phyloP scores from a whole-genome alignment of 2,888 invertebrate species.

The Pocota personata region DNA sequence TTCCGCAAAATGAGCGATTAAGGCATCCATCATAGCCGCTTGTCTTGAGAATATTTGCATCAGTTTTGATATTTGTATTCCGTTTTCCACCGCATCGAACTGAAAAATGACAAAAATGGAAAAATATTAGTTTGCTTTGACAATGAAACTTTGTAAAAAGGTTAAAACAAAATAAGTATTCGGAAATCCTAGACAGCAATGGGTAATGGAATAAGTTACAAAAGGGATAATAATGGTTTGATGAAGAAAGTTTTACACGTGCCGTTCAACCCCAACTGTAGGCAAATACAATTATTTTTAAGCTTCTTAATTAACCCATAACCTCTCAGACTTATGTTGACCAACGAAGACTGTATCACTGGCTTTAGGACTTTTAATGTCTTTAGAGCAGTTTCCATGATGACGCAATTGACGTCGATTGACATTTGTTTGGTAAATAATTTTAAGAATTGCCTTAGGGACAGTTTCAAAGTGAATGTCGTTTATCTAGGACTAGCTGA shows the following conservation, averaged over 20 bases:
- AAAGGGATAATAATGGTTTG: not conserved
- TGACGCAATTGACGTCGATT: not conserved
- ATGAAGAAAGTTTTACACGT: constrained; percentile 18
- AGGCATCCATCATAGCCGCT: constrained; percentile 93
- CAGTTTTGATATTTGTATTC: constrained; percentile 82
- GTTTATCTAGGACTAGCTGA: no score
- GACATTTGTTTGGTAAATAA: not conserved
- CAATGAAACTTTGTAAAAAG: not conserved
- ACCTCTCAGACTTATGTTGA: not conserved
- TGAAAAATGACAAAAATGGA: constrained; percentile 69
- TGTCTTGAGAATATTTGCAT: constrained; percentile 86
- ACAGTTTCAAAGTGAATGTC: no score
- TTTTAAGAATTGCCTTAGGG: no score
- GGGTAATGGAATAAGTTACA: not conserved
- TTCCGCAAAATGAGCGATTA: constrained; percentile 92
- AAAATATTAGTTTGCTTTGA: not conserved
- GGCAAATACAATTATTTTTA: not conserved
- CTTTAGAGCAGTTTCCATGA: not conserved
- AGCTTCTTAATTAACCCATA: not conserved
- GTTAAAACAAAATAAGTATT: not conserved
- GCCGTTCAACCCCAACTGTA: not conserved
- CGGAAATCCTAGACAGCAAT: not conserved
- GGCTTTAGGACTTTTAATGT: not conserved
- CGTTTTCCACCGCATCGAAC: constrained; percentile 83
- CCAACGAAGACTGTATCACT: not conserved